These are phyloP conservation scores for Campoplex nolae DNA, from an alignment of 2,888 invertebrate species.

Conservation along the genomic window DNA sequence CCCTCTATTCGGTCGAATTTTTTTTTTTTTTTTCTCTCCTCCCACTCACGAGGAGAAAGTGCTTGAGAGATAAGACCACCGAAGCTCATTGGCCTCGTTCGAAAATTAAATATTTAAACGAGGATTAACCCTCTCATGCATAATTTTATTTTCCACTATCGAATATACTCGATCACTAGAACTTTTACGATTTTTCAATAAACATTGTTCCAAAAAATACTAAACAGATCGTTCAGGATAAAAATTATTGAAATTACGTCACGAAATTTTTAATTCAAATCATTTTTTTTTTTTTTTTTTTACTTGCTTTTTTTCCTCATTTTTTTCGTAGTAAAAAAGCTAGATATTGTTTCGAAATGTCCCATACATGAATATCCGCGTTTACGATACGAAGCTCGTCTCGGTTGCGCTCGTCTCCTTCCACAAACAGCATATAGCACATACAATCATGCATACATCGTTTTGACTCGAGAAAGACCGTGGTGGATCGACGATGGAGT, in stretches of 20 bases:
- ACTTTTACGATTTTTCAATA: no score
- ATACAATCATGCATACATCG: constrained; percentile 42
- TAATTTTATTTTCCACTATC: neutral
- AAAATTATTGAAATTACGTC: no score
- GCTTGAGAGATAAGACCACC: constrained; percentile 23
- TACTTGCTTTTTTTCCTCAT: neutral
- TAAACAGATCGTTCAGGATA: no score
- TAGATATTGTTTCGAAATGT: constrained; percentile 6
- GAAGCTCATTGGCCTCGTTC: constrained; percentile 33
- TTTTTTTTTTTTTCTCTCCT: neutral
- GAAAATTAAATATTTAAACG: constrained; percentile 8
- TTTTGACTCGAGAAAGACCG: constrained; percentile 54
- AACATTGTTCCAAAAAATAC: no score
- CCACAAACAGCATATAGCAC: constrained; percentile 31
- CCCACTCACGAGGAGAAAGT: neutral
- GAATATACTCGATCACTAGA: no score
- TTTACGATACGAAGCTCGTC: constrained; percentile 19
- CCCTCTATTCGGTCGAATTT: neutral
- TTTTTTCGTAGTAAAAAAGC: neutral
- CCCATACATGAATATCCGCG: constrained; percentile 20
- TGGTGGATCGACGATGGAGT: constrained; percentile 19
- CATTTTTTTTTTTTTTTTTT: neutral
- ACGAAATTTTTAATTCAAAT: no score
- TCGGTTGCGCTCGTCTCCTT: constrained; percentile 26
- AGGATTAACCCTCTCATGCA: neutral